Evolutionary conservation across 2,113 vertebrate genomes (phyloP).

Genomic region (Macrotis lagotis): DNA sequence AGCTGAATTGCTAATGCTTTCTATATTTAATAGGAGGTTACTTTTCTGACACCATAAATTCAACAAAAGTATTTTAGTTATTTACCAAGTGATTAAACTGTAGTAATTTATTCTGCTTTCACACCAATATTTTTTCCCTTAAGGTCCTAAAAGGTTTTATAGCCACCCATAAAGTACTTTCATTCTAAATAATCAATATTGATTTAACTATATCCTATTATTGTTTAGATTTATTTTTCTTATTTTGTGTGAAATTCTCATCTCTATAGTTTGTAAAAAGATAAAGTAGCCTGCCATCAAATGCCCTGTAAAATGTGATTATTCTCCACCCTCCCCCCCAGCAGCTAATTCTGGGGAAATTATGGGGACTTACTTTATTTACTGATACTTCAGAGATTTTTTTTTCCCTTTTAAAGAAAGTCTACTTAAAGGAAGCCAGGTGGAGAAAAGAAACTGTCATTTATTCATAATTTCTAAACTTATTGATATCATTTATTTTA

Average conservation of each 20-base stretch:
- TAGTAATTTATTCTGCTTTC: conserved; percentile 76
- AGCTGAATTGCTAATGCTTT: conserved; percentile 43
- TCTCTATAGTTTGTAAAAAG: conserved; percentile 68
- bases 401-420: conserved; percentile 27
- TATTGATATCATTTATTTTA: neutral
- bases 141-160: conserved; percentile 69
- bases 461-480: neutral
- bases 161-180: conserved; percentile 76
- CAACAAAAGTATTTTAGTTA: conserved; percentile 69
- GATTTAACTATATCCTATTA: conserved; percentile 73
- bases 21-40: conserved; percentile 56
- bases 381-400: neutral
- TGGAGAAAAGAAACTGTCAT: neutral
- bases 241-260: conserved; percentile 69
- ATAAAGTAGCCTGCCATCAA: conserved; percentile 52
- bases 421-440: conserved; percentile 4
- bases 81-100: conserved; percentile 78
- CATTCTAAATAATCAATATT: conserved; percentile 77
- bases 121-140: conserved; percentile 35
- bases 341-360: neutral
- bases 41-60: conserved; percentile 71
- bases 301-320: conserved; percentile 58
- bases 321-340: conserved; percentile 35
- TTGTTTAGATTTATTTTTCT: conserved; percentile 78
- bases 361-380: conserved; percentile 6